Conservation (phyloP, 2,113 vertebrate species). For the Sisor rabdophorus region DNA sequence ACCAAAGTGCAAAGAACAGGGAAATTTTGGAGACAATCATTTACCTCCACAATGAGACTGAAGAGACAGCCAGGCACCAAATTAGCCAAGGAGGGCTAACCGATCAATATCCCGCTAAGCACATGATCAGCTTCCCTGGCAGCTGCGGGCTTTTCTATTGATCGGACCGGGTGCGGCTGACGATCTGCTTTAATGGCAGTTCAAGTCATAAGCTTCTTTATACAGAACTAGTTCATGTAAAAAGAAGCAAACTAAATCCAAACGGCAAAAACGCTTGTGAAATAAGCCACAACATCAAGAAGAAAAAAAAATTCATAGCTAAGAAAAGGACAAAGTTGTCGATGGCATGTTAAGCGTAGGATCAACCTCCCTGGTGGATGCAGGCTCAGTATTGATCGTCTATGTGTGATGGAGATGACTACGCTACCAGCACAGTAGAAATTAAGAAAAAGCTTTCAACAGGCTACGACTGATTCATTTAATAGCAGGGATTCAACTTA, state of each 20-base stretch:
- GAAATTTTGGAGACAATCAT: neutral
- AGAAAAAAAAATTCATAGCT: neutral
- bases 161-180: slow-evolving; percentile 4
- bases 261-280: neutral
- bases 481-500: too few species aligned
- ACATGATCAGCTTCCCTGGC: slow-evolving; percentile 20
- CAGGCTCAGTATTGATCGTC: slow-evolving; percentile 11
- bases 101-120: slow-evolving; percentile 23
- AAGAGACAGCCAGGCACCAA: slow-evolving; percentile 7
- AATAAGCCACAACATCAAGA: neutral
- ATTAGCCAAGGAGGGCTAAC: neutral
- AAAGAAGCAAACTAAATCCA: neutral
- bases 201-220: neutral
- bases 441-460: neutral
- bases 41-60: neutral
- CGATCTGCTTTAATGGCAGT: neutral
- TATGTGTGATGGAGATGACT: neutral
- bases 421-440: neutral
- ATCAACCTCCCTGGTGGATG: slow-evolving; percentile 17
- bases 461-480: neutral
- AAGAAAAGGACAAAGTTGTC: slow-evolving; percentile 9
- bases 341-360: slow-evolving; percentile 26
- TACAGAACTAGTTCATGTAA: neutral
- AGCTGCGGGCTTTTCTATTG: slow-evolving; percentile 18
- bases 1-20: neutral